Percentiles rank a stretch among this genome's conserved stretches.
These are phyloP conservation scores for Cryptoblepharus egeriae DNA, from an alignment of 2,797 vertebrate species.

Conservation along the genomic window DNA sequence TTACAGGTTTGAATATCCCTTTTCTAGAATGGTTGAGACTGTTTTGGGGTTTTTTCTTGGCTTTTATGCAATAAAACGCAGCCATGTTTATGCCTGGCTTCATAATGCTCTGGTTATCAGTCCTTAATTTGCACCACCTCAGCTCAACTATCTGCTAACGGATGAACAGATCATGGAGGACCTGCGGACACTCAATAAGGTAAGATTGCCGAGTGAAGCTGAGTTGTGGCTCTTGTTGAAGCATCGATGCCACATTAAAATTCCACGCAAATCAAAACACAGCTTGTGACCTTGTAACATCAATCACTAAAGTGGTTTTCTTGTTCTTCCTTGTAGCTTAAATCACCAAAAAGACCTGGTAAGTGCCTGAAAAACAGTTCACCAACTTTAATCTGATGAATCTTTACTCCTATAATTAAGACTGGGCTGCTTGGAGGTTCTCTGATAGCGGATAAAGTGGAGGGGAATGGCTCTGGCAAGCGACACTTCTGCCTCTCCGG, in stretches of 20 bases:
- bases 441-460: too few relatives aligned
- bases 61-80: conserved; percentile 18
- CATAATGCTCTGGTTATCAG: conserved; percentile 11
- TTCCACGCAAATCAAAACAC: background rate
- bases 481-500: too few relatives aligned
- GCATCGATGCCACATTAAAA: too few relatives aligned
- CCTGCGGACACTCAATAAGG: conserved; percentile 95
- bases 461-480: too few relatives aligned
- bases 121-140: conserved; percentile 77
- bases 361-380: conserved; percentile 60
- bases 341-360: conserved; percentile 98
- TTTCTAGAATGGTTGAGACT: background rate
- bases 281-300: conserved; percentile 5
- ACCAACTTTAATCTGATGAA: too few relatives aligned
- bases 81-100: too few relatives aligned
- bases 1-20: too few relatives aligned
- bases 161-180: conserved; percentile 99
- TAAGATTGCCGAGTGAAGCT: conserved; percentile 49
- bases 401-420: too few relatives aligned
- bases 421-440: too few relatives aligned
- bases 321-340: conserved; percentile 83
- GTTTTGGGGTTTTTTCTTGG: background rate
- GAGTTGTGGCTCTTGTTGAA: background rate
- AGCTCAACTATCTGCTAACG: conserved; percentile 96
- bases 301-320: conserved; percentile 66